Evolutionary conservation across 2,113 vertebrate species (phyloP).

Genomic region (Haliaeetus leucogaster): DNA sequence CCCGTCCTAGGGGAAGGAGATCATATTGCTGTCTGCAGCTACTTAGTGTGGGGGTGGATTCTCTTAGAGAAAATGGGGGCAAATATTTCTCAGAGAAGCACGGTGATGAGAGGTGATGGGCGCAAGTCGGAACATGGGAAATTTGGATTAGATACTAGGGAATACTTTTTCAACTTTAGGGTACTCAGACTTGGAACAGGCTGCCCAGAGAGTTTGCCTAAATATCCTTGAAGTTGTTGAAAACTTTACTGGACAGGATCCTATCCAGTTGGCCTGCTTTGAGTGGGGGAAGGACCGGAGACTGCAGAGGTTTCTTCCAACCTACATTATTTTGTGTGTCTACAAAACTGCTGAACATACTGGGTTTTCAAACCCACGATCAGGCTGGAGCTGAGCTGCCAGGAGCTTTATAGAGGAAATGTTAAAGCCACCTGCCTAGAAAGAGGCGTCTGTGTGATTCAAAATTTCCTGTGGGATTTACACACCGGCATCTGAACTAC

Average conservation of each 20-base stretch:
- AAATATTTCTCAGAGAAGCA: not conserved
- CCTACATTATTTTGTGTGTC: not conserved
- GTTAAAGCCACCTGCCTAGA: not conserved
- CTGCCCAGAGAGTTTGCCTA: not conserved
- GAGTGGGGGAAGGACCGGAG: not conserved
- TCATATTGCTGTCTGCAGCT: not conserved
- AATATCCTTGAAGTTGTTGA: not conserved
- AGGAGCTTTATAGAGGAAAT: not conserved
- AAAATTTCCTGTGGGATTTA: not conserved
- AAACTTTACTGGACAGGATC: not conserved
- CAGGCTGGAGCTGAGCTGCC: not conserved
- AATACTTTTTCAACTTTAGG: not conserved
- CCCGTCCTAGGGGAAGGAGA: not conserved
- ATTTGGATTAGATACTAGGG: not conserved
- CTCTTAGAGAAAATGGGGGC: not conserved
- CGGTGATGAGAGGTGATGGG: not conserved
- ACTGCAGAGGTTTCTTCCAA: not conserved
- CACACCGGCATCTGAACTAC: not conserved
- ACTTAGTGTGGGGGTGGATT: not conserved
- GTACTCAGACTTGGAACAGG: not conserved
- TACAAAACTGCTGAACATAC: not conserved
- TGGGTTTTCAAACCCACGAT: not conserved
- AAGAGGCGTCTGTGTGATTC: not conserved
- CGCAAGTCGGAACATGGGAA: not conserved
- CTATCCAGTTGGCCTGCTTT: not conserved